Evolutionary conservation across 2,113 vertebrate species (phyloP).

Genomic region (Bettongia penicillata): DNA sequence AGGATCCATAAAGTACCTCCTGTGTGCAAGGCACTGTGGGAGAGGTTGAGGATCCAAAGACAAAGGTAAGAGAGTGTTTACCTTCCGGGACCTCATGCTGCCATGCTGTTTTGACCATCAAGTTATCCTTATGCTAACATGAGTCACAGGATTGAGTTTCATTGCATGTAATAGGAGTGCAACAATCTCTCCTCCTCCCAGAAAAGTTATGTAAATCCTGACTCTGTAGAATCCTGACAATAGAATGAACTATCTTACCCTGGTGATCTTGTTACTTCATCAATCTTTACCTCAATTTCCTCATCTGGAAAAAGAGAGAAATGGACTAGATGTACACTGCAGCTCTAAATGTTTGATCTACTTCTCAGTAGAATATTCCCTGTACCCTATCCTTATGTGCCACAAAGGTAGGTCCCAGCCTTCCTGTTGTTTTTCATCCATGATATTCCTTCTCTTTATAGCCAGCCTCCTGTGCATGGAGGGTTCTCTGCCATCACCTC

Average conservation of each 20-base stretch:
- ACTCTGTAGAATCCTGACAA: not conserved
- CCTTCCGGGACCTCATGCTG: not conserved
- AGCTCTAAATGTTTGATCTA: not conserved
- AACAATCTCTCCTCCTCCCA: not conserved
- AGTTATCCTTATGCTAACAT: not conserved
- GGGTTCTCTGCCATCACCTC: not conserved
- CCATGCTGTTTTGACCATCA: too few relatives aligned
- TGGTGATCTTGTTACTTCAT: not conserved
- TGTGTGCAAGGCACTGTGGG: not conserved
- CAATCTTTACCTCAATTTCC: not conserved
- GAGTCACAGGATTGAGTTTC: not conserved
- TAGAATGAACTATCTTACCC: not conserved
- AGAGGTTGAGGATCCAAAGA: not conserved
- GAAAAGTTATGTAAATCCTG: not conserved
- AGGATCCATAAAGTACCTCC: not conserved
- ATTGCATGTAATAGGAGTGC: not conserved
- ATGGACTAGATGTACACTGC: not conserved
- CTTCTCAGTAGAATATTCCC: not conserved
- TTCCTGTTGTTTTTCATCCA: not conserved
- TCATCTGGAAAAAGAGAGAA: not conserved
- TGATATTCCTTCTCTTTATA: not conserved
- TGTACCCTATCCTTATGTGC: not conserved
- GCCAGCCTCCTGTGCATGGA: not conserved
- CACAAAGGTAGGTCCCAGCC: not conserved
- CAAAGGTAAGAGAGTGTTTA: not conserved